A percentile compares a stretch with the other conserved stretches of the same genome.
Evolutionary conservation across 2,888 invertebrate species (phyloP).

Genomic region (Drosophila rellima): DNA sequence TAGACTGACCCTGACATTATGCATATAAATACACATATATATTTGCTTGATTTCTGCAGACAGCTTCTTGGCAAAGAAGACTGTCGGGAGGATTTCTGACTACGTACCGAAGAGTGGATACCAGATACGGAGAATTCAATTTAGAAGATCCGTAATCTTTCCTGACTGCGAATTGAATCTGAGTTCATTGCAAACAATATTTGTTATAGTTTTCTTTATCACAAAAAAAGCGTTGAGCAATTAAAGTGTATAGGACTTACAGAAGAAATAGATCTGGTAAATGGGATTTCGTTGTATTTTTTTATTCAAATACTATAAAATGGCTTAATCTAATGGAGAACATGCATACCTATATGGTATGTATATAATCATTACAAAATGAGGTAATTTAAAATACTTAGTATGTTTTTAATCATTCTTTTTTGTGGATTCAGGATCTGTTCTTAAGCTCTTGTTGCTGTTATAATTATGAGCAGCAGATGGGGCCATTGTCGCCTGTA

Average conservation of each 20-base stretch:
- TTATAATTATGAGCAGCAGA: not conserved
- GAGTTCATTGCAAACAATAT: too few species aligned
- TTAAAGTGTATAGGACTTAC: too few species aligned
- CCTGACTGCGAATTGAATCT: too few species aligned
- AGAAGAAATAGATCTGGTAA: not conserved
- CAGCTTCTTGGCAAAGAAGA: not conserved
- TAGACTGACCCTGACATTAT: constrained; percentile 1
- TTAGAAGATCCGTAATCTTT: too few species aligned
- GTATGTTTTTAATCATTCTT: not conserved
- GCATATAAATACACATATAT: constrained; percentile 1
- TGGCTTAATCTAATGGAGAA: not conserved
- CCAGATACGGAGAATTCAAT: not conserved
- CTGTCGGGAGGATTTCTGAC: not conserved
- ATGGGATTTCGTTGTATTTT: not conserved
- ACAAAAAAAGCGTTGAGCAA: too few species aligned
- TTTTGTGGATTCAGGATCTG: not conserved
- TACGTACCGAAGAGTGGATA: not conserved
- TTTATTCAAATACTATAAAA: not conserved
- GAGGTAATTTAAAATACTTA: not conserved
- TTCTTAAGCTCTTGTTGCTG: constrained; percentile 1
- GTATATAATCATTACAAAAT: not conserved
- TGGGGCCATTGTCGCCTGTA: constrained; percentile 32
- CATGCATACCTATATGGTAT: too few species aligned
- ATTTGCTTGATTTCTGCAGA: not conserved
- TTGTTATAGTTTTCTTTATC: too few species aligned